phyloP scores from a whole-genome alignment of 2,888 invertebrate species.

The Euplexia lucipara region DNA sequence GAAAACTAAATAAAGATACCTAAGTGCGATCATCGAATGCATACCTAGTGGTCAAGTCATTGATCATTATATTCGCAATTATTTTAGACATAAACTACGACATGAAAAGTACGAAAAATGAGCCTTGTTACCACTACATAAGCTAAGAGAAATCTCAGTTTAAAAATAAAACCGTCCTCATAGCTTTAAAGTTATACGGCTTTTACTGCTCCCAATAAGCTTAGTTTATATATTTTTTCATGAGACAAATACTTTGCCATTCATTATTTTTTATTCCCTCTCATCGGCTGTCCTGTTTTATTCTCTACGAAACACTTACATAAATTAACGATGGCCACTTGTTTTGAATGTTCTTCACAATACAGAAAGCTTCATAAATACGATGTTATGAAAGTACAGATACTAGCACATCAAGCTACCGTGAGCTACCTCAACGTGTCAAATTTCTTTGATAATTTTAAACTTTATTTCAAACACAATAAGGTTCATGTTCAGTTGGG shows the following conservation, averaged over 20 bases:
- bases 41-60: too few species aligned
- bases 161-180: constrained; percentile 16
- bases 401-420: too few species aligned
- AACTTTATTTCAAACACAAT: too few species aligned
- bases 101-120: neutral
- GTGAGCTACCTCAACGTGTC: too few species aligned
- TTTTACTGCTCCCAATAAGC: constrained; percentile 32
- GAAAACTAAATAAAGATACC: too few species aligned
- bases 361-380: neutral
- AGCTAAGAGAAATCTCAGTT: constrained; percentile 3
- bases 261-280: constrained; percentile 34
- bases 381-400: neutral
- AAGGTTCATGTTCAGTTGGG: too few species aligned
- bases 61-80: too few species aligned
- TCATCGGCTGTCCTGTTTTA: constrained; percentile 7
- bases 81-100: too few species aligned
- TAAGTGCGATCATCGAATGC: too few species aligned
- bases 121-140: neutral
- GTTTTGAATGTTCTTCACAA: neutral
- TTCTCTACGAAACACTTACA: constrained; percentile 15
- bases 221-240: constrained; percentile 38
- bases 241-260: constrained; percentile 17
- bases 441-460: too few species aligned
- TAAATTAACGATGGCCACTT: constrained; percentile 7
- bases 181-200: constrained; percentile 23